Evolutionary conservation across 2,113 vertebrate species (phyloP).

Genomic region (Entelurus aequoreus): DNA sequence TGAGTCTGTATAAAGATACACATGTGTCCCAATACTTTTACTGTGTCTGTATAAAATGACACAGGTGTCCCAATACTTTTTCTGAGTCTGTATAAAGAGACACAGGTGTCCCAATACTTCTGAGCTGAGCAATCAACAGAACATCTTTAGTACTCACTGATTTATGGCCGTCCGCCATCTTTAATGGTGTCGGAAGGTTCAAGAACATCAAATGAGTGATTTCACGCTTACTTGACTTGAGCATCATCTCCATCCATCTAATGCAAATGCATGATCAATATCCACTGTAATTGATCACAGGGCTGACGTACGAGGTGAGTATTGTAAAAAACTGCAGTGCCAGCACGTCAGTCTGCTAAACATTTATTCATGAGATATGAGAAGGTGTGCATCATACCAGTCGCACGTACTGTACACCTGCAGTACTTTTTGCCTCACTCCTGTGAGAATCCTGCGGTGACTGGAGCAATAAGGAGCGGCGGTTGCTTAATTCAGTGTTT

Average conservation of each 20-base stretch:
- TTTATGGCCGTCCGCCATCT: slow-evolving; percentile 21
- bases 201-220: slow-evolving; percentile 27
- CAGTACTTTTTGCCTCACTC: no score
- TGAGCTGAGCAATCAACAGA: no score
- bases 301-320: slow-evolving; percentile 44
- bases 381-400: slow-evolving; percentile 21
- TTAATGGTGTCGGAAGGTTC: slow-evolving; percentile 28
- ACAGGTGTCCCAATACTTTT: no score
- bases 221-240: slow-evolving; percentile 18
- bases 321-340: slow-evolving; percentile 45
- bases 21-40: no score
- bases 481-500: no score
- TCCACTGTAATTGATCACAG: slow-evolving; percentile 41
- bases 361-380: neutral
- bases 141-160: neutral
- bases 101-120: no score
- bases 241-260: slow-evolving; percentile 25
- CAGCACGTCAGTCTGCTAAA: slow-evolving; percentile 24
- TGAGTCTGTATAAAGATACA: no score
- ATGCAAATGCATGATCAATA: slow-evolving; percentile 38
- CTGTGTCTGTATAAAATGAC: no score
- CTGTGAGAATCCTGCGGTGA: no score
- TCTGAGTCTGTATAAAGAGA: no score
- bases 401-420: slow-evolving; percentile 1
- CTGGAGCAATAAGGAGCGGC: no score